Conservation (phyloP, 2,113 vertebrate species). For the Herpailurus yagouaroundi region DNA sequence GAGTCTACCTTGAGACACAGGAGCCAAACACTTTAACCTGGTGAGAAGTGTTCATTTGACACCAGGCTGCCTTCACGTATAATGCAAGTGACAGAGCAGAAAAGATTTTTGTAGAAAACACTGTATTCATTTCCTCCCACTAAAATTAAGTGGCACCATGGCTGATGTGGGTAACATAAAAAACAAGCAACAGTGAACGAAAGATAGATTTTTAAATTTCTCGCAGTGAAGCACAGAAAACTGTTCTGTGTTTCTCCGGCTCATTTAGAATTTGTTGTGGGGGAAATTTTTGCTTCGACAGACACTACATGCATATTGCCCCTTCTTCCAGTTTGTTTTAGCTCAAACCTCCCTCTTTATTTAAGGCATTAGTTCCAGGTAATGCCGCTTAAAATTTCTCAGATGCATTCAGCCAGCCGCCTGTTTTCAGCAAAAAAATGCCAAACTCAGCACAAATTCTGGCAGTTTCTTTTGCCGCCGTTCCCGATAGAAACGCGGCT, state of each 20-base stretch:
- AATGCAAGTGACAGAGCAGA: neutral
- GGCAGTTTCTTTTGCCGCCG: conserved; percentile 43
- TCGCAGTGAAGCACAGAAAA: neutral
- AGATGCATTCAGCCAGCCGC: conserved; percentile 67
- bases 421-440: conserved; percentile 74
- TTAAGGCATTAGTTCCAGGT: conserved; percentile 51
- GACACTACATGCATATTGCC: neutral
- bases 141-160: neutral
- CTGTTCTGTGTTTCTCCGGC: neutral
- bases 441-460: conserved; percentile 71
- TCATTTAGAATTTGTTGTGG: neutral
- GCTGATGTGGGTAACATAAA: neutral
- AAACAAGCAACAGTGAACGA: neutral
- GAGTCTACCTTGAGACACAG: neutral
- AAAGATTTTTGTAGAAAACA: neutral
- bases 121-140: neutral
- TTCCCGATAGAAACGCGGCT: conserved; percentile 8
- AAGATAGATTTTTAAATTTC: conserved; percentile 21
- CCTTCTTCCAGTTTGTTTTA: neutral
- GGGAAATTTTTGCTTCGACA: neutral
- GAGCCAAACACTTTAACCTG: neutral
- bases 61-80: neutral
- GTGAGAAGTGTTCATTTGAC: neutral
- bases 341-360: conserved; percentile 22
- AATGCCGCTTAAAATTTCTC: conserved; percentile 61